phyloP scores from a whole-genome alignment of 2,797 vertebrate species.

The Sebastes matsubarae region DNA sequence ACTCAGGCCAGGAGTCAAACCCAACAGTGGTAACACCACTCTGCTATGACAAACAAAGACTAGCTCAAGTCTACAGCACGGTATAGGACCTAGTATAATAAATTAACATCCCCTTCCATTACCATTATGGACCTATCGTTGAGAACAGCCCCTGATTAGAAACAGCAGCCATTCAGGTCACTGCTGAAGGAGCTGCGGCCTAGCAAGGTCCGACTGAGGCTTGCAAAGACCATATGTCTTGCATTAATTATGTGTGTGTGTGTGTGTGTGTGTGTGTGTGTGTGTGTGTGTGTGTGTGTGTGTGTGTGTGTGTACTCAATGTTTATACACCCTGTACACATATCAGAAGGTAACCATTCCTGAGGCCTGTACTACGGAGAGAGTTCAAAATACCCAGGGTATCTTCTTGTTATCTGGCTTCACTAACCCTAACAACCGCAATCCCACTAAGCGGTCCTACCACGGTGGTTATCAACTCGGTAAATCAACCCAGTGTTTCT shows the following conservation, averaged over 20 bases:
- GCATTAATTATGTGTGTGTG: slow-evolving; percentile 41
- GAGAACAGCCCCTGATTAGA: slow-evolving; percentile 38
- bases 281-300: neutral
- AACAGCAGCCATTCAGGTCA: slow-evolving; percentile 42
- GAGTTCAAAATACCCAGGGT: no score
- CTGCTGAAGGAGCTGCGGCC: slow-evolving; percentile 42
- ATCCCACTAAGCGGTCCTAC: no score
- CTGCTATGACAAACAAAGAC: slow-evolving; percentile 29
- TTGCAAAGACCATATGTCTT: slow-evolving; percentile 47
- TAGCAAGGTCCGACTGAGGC: slow-evolving; percentile 12
- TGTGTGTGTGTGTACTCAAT: neutral
- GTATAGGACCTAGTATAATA: slow-evolving; percentile 9
- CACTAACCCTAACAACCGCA: no score
- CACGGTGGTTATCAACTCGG: no score
- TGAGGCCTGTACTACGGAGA: neutral
- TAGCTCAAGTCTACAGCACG: neutral
- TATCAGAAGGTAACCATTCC: neutral
- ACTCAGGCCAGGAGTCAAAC: slow-evolving; percentile 32
- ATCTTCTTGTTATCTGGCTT: no score
- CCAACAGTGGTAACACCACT: slow-evolving; percentile 24
- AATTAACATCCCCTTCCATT: slow-evolving; percentile 25
- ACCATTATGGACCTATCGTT: slow-evolving; percentile 16
- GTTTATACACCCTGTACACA: slow-evolving; percentile 1
- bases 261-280: neutral
- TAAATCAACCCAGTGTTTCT: no score